Percentiles rank a stretch among this genome's conserved stretches.
phyloP scores from a whole-genome alignment of 2,113 vertebrate genomes.

The Dolichotis patagonum region DNA sequence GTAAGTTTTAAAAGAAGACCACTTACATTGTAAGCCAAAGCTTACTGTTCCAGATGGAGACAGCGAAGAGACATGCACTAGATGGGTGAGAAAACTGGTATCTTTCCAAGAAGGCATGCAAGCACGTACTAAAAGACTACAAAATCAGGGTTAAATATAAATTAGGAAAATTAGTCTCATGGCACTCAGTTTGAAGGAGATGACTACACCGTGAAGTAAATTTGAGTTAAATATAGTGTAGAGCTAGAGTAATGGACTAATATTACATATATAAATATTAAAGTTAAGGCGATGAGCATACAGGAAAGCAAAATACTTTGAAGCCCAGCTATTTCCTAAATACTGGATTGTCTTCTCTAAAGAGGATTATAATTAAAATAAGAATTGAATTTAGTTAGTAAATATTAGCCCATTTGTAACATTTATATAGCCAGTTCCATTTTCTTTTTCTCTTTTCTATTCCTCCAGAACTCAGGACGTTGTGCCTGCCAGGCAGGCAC shows the following conservation, averaged over 20 bases:
- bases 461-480: background rate
- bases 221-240: background rate
- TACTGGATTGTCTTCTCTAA: slow-evolving; percentile 20
- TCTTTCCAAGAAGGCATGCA: slow-evolving; percentile 71
- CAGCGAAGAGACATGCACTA: slow-evolving; percentile 49
- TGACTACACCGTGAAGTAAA: background rate
- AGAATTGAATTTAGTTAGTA: slow-evolving; percentile 37
- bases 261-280: background rate
- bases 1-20: slow-evolving; percentile 14
- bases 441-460: background rate
- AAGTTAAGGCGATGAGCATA: background rate
- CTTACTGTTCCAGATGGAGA: slow-evolving; percentile 53
- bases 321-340: slow-evolving; percentile 12
- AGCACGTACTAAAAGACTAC: slow-evolving; percentile 61
- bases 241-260: background rate
- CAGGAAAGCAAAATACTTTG: background rate
- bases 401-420: background rate
- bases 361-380: background rate
- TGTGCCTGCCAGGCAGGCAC: no score
- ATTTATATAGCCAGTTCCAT: background rate
- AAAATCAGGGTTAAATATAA: slow-evolving; percentile 45
- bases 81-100: background rate
- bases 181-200: background rate
- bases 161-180: slow-evolving; percentile 62
- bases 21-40: slow-evolving; percentile 25